Evolutionary conservation across 2,888 invertebrate genomes (phyloP), one percentile per base, ranked within the genome.

Genomic region (Lasioglossum calceatum): DNA sequence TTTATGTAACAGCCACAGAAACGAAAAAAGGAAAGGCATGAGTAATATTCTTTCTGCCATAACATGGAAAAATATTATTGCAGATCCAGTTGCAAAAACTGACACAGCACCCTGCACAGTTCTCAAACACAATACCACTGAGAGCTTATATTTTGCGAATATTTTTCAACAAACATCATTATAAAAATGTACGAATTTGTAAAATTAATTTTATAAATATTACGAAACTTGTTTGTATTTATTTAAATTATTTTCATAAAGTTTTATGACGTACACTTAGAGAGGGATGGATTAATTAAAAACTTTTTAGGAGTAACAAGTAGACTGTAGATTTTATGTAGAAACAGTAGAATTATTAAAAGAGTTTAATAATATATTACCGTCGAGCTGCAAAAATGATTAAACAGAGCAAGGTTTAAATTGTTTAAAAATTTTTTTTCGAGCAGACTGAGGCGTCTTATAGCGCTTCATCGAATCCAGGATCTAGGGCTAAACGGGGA

Each of bases 21-120:
- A 77, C 76, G 70, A 54, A 42, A 74, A 27, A 78, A 72, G 71
- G 84, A 75, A 74, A 79, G 61, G 50, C 32, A 75, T 10, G 58
- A 50, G 77, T 32, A 85, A 76, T 79, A 87, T 90, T 81, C 86
- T 86, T 87, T 77, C 78, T 77, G 47, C 76, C 72, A 67, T 54
- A 61, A 64, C 27, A 77, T 61, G 80, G 88, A 79, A 90, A 86
- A 89, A 89, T 92, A 90, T 88, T 91, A 87, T 91, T 86, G 83
- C 77, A 44, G 79, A 82, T 73, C 36, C 61, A 61, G 64, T 85
- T 87, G 88, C 83, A 90, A 90, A 91, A 86, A 87, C 86, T 89
- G 85, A 86, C 78, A 76, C 77, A 58, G 16, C 50, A 64, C 75
- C 54, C 74, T 19, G n/a, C 36, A 54, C 75, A 23, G n/a, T 36